A percentile compares a stretch with the other conserved stretches of the same genome.
These are phyloP conservation scores for Pheucticus melanocephalus DNA, from an alignment of 2,113 vertebrate genomes.

Conservation along the genomic window DNA sequence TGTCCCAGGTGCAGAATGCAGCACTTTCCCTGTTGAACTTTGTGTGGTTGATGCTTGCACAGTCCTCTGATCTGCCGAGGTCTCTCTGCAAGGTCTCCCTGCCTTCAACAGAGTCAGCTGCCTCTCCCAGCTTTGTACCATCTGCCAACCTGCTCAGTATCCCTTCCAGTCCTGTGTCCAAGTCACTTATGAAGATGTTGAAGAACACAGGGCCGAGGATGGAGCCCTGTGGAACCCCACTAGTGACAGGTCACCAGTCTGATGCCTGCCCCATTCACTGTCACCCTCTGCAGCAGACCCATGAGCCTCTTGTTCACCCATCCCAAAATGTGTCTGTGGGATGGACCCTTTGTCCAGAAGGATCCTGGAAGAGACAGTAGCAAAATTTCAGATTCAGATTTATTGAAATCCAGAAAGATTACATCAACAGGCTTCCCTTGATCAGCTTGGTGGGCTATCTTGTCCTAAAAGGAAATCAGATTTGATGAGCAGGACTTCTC, in stretches of 20 bases:
- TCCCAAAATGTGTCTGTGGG: not conserved
- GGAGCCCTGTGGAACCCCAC: not conserved
- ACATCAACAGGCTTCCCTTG: not conserved
- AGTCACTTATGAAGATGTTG: not conserved
- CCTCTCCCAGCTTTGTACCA: not conserved
- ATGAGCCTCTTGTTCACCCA: accelerated
- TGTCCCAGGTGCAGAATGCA: not conserved
- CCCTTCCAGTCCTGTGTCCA: not conserved
- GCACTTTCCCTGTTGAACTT: not conserved
- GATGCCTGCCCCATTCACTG: not conserved
- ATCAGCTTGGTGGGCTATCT: not conserved
- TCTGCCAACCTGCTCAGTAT: not conserved
- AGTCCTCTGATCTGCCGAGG: not conserved
- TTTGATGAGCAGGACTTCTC: not conserved
- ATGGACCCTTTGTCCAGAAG: not conserved
- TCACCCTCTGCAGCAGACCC: not conserved
- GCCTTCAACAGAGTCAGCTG: not conserved
- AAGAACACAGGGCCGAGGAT: not conserved
- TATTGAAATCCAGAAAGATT: not conserved
- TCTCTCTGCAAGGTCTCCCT: not conserved
- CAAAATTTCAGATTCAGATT: not conserved
- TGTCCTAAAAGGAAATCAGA: not conserved
- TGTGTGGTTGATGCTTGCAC: not conserved
- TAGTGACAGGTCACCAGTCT: not conserved
- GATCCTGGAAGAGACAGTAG: not conserved